phyloP scores from a whole-genome alignment of 2,797 vertebrate genomes.

The Syncerus caffer region DNA sequence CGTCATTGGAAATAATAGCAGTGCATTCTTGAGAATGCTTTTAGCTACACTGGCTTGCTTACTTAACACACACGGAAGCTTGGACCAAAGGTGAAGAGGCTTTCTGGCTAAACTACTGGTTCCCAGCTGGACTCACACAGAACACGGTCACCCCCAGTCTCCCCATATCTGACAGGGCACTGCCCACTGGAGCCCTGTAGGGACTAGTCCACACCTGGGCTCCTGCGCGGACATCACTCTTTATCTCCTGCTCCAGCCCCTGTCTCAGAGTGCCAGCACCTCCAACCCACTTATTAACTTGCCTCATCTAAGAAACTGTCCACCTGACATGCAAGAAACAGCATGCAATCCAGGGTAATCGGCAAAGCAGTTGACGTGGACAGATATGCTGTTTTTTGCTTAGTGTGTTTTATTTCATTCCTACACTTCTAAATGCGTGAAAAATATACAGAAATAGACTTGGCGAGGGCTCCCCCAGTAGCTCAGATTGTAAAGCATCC shows the following conservation, averaged over 20 bases:
- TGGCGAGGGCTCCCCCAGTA: background rate
- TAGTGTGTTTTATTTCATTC: background rate
- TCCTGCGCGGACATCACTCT: fast-evolving
- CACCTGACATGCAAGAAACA: background rate
- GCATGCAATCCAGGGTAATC: fast-evolving
- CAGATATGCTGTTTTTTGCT: too few species aligned
- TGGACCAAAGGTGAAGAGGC: background rate
- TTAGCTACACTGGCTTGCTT: background rate
- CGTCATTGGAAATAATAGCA: fast-evolving
- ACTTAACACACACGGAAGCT: background rate
- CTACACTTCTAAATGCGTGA: background rate
- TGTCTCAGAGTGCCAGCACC: fast-evolving
- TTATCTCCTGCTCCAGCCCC: background rate
- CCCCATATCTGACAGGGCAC: background rate
- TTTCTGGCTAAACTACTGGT: background rate
- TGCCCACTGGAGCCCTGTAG: fast-evolving
- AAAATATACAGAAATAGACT: fast-evolving
- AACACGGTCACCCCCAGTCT: background rate
- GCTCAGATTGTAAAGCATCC: background rate
- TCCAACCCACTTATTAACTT: fast-evolving
- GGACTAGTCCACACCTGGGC: fast-evolving
- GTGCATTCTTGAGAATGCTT: background rate
- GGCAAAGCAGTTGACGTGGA: fast-evolving
- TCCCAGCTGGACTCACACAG: background rate
- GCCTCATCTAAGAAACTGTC: background rate